Conservation (phyloP, 2,888 invertebrate genomes). For the Nasonia oneida region DNA sequence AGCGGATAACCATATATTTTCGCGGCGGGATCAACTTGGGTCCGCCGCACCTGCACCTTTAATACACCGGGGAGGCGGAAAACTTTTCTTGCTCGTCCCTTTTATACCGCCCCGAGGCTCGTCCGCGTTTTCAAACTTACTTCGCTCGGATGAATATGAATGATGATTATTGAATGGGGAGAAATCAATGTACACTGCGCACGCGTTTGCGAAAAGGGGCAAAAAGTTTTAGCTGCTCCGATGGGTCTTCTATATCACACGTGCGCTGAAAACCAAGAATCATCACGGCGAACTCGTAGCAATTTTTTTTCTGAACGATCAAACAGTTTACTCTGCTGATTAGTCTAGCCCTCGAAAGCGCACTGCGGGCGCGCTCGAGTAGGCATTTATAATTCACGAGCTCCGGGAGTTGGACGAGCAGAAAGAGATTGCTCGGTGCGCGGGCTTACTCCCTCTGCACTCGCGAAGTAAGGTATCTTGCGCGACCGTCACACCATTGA, state of each 20-base stretch:
- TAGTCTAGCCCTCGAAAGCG: slow-evolving; percentile 62
- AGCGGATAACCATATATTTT: slow-evolving; percentile 77
- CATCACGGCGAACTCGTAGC: no score
- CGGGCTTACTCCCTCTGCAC: not conserved
- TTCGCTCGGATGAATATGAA: slow-evolving; percentile 60
- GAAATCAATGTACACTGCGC: slow-evolving; percentile 58
- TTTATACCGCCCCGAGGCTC: slow-evolving; percentile 50
- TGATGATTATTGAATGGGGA: slow-evolving; percentile 63
- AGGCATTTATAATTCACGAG: slow-evolving; percentile 76
- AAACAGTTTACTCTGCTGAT: slow-evolving; percentile 77
- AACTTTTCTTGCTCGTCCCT: slow-evolving; percentile 56
- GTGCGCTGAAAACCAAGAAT: slow-evolving; percentile 11
- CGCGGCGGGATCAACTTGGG: slow-evolving; percentile 68
- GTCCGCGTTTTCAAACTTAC: slow-evolving; percentile 23
- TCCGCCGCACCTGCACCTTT: slow-evolving; percentile 67
- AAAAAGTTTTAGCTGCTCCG: slow-evolving; percentile 38
- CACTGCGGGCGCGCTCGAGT: slow-evolving; percentile 62
- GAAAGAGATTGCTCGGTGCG: slow-evolving; percentile 58
- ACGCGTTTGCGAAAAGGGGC: slow-evolving; percentile 36
- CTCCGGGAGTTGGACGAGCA: slow-evolving; percentile 62
- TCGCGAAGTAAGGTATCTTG: slow-evolving; percentile 54
- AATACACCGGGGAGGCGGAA: slow-evolving; percentile 55
- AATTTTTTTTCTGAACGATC: slow-evolving; percentile 56
- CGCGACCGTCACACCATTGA: slow-evolving; percentile 23
- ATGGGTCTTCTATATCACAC: not conserved